A percentile compares a stretch with the other conserved stretches of the same genome.
These are phyloP conservation scores for Troglohyphantes excavatus DNA, from an alignment of 2,888 invertebrate species.

Conservation along the genomic window DNA sequence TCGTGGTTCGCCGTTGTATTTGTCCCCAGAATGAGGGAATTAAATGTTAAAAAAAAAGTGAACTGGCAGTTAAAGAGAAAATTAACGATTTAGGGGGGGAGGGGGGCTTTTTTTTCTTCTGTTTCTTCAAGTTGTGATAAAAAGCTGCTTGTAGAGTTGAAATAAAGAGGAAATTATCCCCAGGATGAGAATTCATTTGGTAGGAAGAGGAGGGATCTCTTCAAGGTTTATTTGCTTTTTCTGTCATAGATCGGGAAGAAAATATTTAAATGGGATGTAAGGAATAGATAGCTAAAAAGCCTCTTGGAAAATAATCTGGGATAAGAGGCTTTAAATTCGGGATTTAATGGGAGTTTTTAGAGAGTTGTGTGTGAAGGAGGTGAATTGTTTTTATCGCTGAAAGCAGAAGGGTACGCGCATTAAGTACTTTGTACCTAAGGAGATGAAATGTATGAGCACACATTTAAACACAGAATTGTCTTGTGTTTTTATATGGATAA, in stretches of 20 bases:
- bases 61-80: constrained; percentile 40
- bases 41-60: constrained; percentile 43
- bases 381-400: constrained; percentile 4
- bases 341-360: constrained; percentile 25
- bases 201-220: constrained; percentile 10
- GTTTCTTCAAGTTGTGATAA: constrained; percentile 60
- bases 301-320: constrained; percentile 33
- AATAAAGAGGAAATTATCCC: constrained; percentile 70
- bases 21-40: constrained; percentile 56
- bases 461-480: not conserved
- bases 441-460: not conserved
- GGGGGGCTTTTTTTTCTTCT: constrained; percentile 7
- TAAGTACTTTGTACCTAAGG: not conserved
- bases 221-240: constrained; percentile 50
- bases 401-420: not conserved
- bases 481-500: not conserved
- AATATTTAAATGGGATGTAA: constrained; percentile 69
- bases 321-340: constrained; percentile 34
- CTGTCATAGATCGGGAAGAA: constrained; percentile 55
- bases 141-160: constrained; percentile 57
- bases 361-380: constrained; percentile 10
- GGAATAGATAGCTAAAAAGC: constrained; percentile 62
- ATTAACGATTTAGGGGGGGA: constrained; percentile 58
- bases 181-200: constrained; percentile 40
- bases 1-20: constrained; percentile 70